Evolutionary conservation across 1,140 invertebrate genomes (phyloP), one percentile per base, ranked within the genome.

Genomic region (Platyscapa corneri): DNA sequence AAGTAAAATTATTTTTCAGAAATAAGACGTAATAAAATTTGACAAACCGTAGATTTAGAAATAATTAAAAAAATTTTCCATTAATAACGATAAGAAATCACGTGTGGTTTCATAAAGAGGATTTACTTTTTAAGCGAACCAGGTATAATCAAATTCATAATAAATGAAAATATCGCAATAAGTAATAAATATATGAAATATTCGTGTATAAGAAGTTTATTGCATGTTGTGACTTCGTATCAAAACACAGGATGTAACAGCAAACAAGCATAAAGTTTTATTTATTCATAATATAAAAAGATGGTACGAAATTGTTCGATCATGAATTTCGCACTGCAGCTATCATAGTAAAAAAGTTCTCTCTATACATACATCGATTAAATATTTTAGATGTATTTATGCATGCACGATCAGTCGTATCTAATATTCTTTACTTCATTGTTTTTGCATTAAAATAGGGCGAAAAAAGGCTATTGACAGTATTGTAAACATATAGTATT

Each of bases 341-440:
- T 34, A 3, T n/a, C 6, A 72, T 39, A 27, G 70, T n/a, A 72
- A 72, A 39, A 39, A 72, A 23, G 23, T 75, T 12, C n/a, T 46
- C 7, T 46, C 8, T 46, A 32, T 23, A 12, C 27, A 42, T 46
- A 1, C 1, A 46, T 12, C 23, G 39, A 42, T 75, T 75, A 8
- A 75, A 75, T 75, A 75, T 75, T 75, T 75, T 42, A 75, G 23
- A 75, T 30, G 72, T 30, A 46, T 60, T 60, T 60, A 27, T 60
- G 3, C 10, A 60, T 60, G 56, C 56, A 27, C 27, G 23, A 27
- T 27, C 14, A 60, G 27, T 27, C 10, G 5, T 10, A 23, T 27
- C 6, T 27, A 76, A 76, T 76, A 49, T 49, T 76, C 18, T 49
- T 18, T 6, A 32, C 42, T 49, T 49, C 74, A 49, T 49, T 76